phyloP scores from a whole-genome alignment of 2,113 vertebrate species.

The Centropus unirufus region DNA sequence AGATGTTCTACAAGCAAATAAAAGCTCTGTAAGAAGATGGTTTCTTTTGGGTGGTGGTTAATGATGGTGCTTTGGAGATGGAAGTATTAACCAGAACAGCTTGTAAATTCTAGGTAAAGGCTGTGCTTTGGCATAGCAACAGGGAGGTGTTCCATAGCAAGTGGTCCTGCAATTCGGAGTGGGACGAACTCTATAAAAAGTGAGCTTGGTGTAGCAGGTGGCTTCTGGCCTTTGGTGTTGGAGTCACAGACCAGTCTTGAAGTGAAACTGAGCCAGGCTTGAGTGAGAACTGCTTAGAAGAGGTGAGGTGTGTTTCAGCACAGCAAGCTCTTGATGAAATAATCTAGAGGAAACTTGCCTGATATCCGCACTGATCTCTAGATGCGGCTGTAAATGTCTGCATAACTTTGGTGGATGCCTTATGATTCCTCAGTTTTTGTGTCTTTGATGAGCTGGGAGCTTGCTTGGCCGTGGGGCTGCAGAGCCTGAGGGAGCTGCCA shows the following conservation, averaged over 20 bases:
- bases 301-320: background rate
- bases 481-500: background rate
- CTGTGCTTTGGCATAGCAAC: accelerated
- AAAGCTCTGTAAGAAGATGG: background rate
- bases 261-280: background rate
- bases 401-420: background rate
- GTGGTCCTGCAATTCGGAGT: background rate
- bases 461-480: background rate
- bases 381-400: background rate
- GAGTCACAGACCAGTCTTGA: accelerated
- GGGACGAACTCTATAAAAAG: accelerated
- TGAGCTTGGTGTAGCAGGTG: background rate
- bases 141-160: background rate
- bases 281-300: background rate
- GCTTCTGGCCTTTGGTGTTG: background rate
- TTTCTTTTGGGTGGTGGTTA: background rate
- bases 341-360: background rate
- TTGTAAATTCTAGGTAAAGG: background rate
- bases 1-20: background rate
- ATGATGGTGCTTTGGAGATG: background rate
- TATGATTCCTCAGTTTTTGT: background rate
- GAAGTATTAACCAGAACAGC: background rate
- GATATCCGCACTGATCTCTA: background rate
- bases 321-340: background rate
- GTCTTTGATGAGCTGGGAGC: background rate